Conservation (phyloP, 2,888 invertebrate species). For the Ophion obscuratus region DNA sequence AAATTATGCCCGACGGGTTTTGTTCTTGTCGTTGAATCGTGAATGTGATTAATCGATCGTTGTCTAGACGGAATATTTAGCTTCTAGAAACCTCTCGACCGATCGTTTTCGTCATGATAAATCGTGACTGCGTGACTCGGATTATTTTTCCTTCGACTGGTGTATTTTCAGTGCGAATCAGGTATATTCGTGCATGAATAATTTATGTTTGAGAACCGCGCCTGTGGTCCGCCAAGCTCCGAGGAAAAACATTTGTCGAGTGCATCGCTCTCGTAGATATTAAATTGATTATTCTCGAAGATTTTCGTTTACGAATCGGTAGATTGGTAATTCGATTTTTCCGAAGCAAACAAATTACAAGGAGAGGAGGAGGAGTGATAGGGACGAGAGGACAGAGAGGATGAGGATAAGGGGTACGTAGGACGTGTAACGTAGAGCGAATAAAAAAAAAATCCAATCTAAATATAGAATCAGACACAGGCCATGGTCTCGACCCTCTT, state of each 20-base stretch:
- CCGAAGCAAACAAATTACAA: background rate
- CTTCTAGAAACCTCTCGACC: background rate
- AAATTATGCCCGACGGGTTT: background rate
- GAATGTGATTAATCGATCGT: conserved; percentile 29
- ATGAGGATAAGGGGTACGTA: background rate
- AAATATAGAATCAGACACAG: conserved; percentile 63
- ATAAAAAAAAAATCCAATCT: conserved; percentile 51
- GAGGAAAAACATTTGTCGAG: conserved; percentile 10
- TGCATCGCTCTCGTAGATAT: background rate
- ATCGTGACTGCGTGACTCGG: conserved; percentile 53
- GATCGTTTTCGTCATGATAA: conserved; percentile 33
- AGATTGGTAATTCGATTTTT: background rate
- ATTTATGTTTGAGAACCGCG: background rate
- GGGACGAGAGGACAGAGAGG: background rate
- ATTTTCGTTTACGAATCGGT: background rate
- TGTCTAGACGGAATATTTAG: background rate
- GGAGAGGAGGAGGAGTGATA: background rate
- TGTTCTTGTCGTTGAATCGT: background rate
- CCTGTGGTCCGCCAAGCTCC: background rate
- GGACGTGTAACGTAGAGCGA: conserved; percentile 17
- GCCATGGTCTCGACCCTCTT: conserved; percentile 58
- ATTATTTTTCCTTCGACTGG: conserved; percentile 13
- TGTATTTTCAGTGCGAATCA: conserved; percentile 3
- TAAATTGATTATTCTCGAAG: background rate
- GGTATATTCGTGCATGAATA: conserved; percentile 6